Conservation (phyloP, 2,113 vertebrate species). For the Maccullochella peelii region DNA sequence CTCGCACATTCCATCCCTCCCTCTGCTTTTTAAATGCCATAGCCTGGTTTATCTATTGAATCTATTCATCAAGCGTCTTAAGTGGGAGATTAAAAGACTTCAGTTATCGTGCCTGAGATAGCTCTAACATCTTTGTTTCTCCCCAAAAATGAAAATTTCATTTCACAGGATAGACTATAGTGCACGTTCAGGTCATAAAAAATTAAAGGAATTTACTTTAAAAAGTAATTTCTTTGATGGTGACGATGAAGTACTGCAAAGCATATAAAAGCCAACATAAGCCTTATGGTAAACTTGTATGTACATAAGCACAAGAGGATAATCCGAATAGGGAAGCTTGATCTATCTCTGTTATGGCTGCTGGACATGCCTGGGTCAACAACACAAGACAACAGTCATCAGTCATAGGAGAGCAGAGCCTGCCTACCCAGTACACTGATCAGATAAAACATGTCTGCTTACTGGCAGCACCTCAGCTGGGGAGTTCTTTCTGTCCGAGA, state of each 20-base stretch:
- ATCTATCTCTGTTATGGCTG: slow-evolving; percentile 53
- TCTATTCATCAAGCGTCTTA: slow-evolving; percentile 35
- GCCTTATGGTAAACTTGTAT: slow-evolving; percentile 3
- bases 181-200: slow-evolving; percentile 19
- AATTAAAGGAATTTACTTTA: slow-evolving; percentile 7
- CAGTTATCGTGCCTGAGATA: slow-evolving; percentile 7
- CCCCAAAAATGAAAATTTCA: neutral
- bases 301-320: slow-evolving; percentile 38
- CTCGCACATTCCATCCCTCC: slow-evolving; percentile 14
- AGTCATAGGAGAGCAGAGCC: slow-evolving; percentile 47
- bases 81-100: slow-evolving; percentile 16
- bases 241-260: slow-evolving; percentile 2
- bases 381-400: slow-evolving; percentile 54
- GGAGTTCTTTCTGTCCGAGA: slow-evolving; percentile 50
- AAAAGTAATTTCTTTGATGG: slow-evolving; percentile 6
- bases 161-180: neutral
- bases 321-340: slow-evolving; percentile 43
- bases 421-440: slow-evolving; percentile 56
- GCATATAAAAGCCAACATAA: slow-evolving; percentile 6
- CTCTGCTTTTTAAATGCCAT: slow-evolving; percentile 60
- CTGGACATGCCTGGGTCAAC: slow-evolving; percentile 36
- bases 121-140: slow-evolving; percentile 7
- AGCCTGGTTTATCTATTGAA: slow-evolving; percentile 54
- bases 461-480: slow-evolving; percentile 53
- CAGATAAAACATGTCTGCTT: slow-evolving; percentile 70